Evolutionary conservation across 1,140 invertebrate genomes (phyloP), one percentile per base, ranked within the genome.

Genomic region (Penaeus japonicus): DNA sequence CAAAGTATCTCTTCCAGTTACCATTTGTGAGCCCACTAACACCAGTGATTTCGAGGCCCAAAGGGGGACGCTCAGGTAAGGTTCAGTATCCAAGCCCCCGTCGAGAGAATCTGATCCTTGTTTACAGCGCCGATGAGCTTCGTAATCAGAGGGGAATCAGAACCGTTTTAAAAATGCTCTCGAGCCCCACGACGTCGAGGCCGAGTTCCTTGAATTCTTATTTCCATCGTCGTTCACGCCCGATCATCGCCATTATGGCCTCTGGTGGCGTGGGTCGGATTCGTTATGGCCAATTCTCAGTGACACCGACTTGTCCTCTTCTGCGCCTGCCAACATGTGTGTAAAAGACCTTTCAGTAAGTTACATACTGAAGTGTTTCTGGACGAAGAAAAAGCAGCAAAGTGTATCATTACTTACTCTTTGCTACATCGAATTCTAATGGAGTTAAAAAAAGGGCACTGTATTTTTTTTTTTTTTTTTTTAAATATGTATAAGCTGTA

Each of bases 181-280:
- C 35, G 35, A 39, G 35, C 35, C 22, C 20, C 20, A 30, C 73
- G 54, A 32, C 27, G 27, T 24, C 47, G 22, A 7, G 53, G 47
- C 35, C 82, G 75, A 62, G 84, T 79, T 86, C 57, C 27, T 62
- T 65, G 84, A 65, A 86, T 86, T 86, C 75, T 73, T 62, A 20
- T 62, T 86, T 79, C 75, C 79, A 73, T 80, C 84, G 84, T 86
- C 79, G 84, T 86, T 86, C 84, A 86, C 84, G 79, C 84, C 73
- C 62, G 55, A 57, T 79, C 54, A 15, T 57, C 32, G 35, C 79
- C 79, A 86, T 86, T 86, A 86, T n/a, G 65, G 84, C 73, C 73
- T 86, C 55, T 39, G 73, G 75, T 57, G 12, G 7, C 0, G 30
- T 30, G 57, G 80, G 80, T 78, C 75, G 30, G 10, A 78, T 78